These are phyloP conservation scores for Halichoeres trimaculatus DNA, from an alignment of 2,113 vertebrate species.

Conservation along the genomic window DNA sequence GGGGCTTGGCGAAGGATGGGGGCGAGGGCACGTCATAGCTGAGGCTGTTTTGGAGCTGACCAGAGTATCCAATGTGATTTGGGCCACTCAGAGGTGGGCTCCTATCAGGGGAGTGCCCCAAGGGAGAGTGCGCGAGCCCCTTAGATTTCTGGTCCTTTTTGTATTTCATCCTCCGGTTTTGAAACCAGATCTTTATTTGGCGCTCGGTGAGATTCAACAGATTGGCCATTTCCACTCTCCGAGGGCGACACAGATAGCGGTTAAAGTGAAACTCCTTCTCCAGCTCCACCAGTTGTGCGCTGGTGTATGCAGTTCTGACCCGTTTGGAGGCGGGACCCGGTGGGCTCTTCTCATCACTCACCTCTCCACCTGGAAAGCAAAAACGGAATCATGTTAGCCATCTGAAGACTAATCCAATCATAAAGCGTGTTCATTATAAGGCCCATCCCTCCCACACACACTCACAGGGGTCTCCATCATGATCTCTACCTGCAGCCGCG, in stretches of 20 bases:
- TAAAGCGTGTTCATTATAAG: slow-evolving; percentile 17
- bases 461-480: slow-evolving; percentile 28
- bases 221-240: slow-evolving; percentile 98
- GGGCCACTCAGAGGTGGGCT: slow-evolving; percentile 94
- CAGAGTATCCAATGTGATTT: slow-evolving; percentile 93
- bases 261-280: slow-evolving; percentile 99
- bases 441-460: slow-evolving; percentile 4
- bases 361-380: slow-evolving; percentile 90
- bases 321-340: slow-evolving; percentile 96
- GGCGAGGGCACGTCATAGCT: slow-evolving; percentile 97
- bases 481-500: slow-evolving; percentile 89
- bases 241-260: slow-evolving; percentile 95
- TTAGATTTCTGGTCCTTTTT: slow-evolving; percentile 99
- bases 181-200: slow-evolving; percentile 99
- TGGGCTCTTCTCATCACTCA: slow-evolving; percentile 97
- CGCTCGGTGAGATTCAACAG: slow-evolving; percentile 97
- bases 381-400: slow-evolving; percentile 23
- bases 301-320: slow-evolving; percentile 97
- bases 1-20: slow-evolving; percentile 95
- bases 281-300: slow-evolving; percentile 96
- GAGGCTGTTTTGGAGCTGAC: slow-evolving; percentile 92
- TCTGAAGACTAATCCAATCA: not conserved
- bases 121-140: slow-evolving; percentile 97
- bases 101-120: slow-evolving; percentile 96
- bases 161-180: slow-evolving; percentile 99